These are phyloP conservation scores for Cantharis nigra DNA, from an alignment of 2,888 invertebrate genomes.

Conservation along the genomic window DNA sequence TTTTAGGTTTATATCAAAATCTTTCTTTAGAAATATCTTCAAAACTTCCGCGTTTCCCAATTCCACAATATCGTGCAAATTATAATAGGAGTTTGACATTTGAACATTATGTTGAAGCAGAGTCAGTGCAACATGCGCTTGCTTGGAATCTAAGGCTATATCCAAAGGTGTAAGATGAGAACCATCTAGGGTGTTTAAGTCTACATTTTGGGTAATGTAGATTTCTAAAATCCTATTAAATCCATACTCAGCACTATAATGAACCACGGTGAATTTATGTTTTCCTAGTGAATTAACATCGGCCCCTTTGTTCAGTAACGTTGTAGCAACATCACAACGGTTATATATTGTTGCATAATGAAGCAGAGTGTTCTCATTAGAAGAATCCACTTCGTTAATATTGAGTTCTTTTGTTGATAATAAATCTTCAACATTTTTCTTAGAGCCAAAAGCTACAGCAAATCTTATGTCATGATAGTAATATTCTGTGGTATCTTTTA, in stretches of 20 bases:
- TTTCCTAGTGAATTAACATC: not conserved
- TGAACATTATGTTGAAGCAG: not conserved
- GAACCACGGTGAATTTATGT: not conserved
- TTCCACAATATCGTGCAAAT: not conserved
- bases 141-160: not conserved
- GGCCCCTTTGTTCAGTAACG: not conserved
- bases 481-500: not conserved
- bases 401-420: not conserved
- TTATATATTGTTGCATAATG: constrained; percentile 4
- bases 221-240: not conserved
- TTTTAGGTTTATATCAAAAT: not conserved
- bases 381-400: not conserved
- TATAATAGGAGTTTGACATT: not conserved
- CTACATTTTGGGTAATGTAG: not conserved
- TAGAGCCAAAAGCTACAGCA: not conserved
- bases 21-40: not conserved
- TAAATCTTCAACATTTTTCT: not conserved
- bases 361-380: not conserved
- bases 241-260: not conserved
- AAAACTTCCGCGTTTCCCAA: not conserved
- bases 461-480: not conserved
- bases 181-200: not conserved
- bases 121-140: not conserved
- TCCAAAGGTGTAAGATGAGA: not conserved
- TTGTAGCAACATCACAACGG: not conserved